Evolutionary conservation across 2,888 invertebrate species (phyloP).

Genomic region (Acanthosepion esculentum): DNA sequence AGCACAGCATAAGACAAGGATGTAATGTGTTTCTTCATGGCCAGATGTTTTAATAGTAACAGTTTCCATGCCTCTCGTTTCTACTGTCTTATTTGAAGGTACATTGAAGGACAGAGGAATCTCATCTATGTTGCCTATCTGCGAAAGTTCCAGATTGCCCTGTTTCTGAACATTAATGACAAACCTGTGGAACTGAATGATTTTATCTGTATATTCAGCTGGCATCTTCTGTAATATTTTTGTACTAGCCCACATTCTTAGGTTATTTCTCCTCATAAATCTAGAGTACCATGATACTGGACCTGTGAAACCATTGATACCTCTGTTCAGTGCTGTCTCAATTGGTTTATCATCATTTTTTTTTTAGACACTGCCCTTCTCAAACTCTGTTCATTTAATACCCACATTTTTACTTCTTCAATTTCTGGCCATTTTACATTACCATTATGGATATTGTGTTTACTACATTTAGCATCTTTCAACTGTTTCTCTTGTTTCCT

Average conservation of each 20-base stretch:
- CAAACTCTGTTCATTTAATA: not conserved
- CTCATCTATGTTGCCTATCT: too few species aligned
- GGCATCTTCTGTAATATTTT: conserved; percentile 37
- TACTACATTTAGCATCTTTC: not conserved
- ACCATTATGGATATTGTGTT: not conserved
- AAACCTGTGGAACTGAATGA: conserved; percentile 42
- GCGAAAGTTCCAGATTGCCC: too few species aligned
- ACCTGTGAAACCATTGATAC: not conserved
- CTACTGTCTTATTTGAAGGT: too few species aligned
- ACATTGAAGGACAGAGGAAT: too few species aligned
- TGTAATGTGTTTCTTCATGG: too few species aligned
- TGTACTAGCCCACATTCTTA: not conserved
- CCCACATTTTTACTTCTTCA: not conserved
- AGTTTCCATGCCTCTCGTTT: too few species aligned
- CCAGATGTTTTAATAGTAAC: too few species aligned
- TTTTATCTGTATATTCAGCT: conserved; percentile 25
- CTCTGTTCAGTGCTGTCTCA: not conserved
- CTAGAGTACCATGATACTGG: not conserved
- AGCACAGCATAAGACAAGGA: too few species aligned
- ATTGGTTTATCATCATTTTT: not conserved
- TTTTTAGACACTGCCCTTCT: not conserved
- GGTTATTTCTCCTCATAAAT: conserved; percentile 14
- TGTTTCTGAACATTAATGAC: conserved; percentile 3
- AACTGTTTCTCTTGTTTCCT: not conserved
- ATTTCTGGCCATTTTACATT: not conserved